Percentiles rank a stretch among this genome's conserved stretches.
phyloP scores from a whole-genome alignment of 2,888 invertebrate species.

The Tenthredo amoena region DNA sequence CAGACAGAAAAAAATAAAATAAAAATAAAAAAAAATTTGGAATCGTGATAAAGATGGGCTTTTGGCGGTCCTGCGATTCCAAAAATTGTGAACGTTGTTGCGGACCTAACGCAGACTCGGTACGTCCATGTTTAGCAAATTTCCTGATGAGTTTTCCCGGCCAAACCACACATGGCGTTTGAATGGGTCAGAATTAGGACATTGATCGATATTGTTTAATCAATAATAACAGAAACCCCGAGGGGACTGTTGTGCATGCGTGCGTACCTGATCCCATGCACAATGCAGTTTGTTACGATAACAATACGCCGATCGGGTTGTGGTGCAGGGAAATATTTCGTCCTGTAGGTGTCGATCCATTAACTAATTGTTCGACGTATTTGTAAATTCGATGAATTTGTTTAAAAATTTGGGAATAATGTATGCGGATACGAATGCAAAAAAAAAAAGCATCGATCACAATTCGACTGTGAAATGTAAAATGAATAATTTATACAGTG shows the following conservation, averaged over 20 bases:
- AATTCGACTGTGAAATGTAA: no score
- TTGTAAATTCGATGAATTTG: neutral
- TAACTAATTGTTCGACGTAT: slow-evolving; percentile 16
- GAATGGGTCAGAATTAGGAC: slow-evolving; percentile 27
- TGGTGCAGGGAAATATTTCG: slow-evolving; percentile 4
- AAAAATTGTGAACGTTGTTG: neutral
- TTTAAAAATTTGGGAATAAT: no score
- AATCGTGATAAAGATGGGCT: neutral
- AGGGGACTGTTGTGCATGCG: neutral
- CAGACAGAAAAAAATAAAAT: no score
- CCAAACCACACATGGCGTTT: neutral
- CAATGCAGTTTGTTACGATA: slow-evolving; percentile 33
- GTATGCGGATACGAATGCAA: no score
- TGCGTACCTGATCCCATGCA: neutral
- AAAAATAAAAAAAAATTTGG: no score
- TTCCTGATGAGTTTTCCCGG: neutral
- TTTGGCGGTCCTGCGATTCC: neutral
- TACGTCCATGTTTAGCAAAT: neutral
- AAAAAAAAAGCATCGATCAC: no score
- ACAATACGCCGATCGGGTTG: slow-evolving; percentile 27
- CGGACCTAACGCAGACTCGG: neutral
- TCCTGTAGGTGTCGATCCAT: slow-evolving; percentile 3
- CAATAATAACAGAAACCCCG: slow-evolving; percentile 32
- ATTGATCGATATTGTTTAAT: slow-evolving; percentile 44
- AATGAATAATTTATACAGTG: no score